Conservation (phyloP, 2,797 vertebrate species). For the Ceryle rudis region DNA sequence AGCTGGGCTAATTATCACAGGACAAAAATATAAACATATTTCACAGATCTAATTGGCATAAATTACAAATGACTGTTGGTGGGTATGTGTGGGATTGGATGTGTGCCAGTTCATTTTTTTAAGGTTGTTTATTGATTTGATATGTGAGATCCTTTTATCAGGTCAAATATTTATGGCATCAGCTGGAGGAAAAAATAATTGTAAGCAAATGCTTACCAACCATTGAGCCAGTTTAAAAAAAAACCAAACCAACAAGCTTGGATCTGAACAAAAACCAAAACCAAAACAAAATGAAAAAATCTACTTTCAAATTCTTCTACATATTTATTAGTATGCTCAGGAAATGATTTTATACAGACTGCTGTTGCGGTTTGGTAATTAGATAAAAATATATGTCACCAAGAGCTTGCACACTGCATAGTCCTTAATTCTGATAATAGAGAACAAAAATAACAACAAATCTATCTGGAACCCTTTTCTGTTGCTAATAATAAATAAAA, state of each 20-base stretch:
- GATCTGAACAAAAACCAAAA: neutral
- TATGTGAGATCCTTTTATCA: neutral
- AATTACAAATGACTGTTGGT: neutral
- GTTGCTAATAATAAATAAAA: neutral
- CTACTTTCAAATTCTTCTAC: neutral
- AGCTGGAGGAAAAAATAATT: constrained; percentile 16
- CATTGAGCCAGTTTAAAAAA: neutral
- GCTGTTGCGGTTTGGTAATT: neutral
- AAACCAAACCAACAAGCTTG: neutral
- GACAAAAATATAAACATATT: neutral
- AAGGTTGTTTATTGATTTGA: constrained; percentile 2
- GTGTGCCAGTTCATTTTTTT: neutral
- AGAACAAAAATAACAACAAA: neutral
- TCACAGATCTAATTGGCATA: neutral
- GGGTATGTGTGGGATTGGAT: neutral
- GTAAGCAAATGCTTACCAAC: neutral
- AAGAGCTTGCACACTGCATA: neutral
- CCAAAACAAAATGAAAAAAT: neutral
- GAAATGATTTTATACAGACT: neutral
- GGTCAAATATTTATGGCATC: neutral
- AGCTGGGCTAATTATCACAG: neutral
- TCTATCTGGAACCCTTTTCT: neutral
- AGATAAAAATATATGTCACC: neutral
- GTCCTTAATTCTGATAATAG: neutral
- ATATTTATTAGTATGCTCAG: neutral